phyloP scores from a whole-genome alignment of 2,888 invertebrate genomes.

The Norana najaformis region DNA sequence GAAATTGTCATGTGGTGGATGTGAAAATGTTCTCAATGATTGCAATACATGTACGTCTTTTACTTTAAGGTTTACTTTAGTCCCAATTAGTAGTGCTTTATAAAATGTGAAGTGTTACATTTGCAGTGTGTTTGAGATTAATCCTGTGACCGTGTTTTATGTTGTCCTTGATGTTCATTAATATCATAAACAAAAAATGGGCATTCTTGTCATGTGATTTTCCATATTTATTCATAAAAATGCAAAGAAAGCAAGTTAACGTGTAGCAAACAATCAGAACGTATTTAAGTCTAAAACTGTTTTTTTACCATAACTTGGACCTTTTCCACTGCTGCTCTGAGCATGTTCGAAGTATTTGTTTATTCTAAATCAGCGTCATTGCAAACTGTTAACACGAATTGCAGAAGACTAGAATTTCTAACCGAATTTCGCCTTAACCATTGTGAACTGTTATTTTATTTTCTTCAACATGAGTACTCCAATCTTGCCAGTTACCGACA shows the following conservation, averaged over 20 bases:
- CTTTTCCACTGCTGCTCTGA: too few relatives aligned
- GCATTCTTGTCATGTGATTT: not conserved
- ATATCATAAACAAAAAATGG: not conserved
- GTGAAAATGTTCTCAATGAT: not conserved
- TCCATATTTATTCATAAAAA: not conserved
- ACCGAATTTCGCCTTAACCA: too few relatives aligned
- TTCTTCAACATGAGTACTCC: too few relatives aligned
- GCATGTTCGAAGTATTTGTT: too few relatives aligned
- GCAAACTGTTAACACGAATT: too few relatives aligned
- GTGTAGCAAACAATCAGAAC: too few relatives aligned
- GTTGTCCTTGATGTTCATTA: not conserved
- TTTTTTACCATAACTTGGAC: too few relatives aligned
- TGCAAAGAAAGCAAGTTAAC: not conserved
- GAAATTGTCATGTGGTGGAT: conserved; percentile 9
- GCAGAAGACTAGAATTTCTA: too few relatives aligned
- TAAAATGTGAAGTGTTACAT: not conserved
- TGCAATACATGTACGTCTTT: not conserved
- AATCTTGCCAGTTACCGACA: too few relatives aligned
- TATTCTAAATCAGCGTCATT: too few relatives aligned
- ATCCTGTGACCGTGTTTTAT: not conserved
- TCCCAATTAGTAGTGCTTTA: not conserved
- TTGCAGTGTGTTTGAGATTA: not conserved
- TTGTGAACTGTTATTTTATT: too few relatives aligned
- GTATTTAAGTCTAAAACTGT: too few relatives aligned
- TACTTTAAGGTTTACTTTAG: not conserved